Conservation (phyloP, 2,113 vertebrate genomes). For the Rana temporaria region DNA sequence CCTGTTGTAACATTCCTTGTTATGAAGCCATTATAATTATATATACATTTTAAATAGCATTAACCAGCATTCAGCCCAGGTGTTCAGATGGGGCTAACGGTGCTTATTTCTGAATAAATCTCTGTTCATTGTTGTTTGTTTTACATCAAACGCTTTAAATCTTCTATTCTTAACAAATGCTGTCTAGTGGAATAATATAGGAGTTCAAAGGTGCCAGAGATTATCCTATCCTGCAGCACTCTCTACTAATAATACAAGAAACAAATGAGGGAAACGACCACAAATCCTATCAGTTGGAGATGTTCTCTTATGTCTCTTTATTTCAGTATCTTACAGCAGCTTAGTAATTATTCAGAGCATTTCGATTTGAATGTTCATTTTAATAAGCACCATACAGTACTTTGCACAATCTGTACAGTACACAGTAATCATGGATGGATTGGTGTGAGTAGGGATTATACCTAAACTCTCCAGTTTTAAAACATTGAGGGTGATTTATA, state of each 20-base stretch:
- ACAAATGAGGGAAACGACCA: neutral
- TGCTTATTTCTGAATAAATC: neutral
- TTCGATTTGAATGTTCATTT: neutral
- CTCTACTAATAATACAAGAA: slow-evolving; percentile 7
- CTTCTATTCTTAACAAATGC: neutral
- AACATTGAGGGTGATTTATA: no score
- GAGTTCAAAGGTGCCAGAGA: neutral
- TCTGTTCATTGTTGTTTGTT: slow-evolving; percentile 41
- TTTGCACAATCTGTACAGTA: no score
- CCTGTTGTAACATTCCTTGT: neutral
- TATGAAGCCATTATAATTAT: neutral
- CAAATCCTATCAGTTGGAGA: slow-evolving; percentile 12
- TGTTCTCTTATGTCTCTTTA: neutral
- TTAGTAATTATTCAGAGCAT: neutral
- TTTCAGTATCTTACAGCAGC: neutral
- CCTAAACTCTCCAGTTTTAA: no score
- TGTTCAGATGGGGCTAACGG: neutral
- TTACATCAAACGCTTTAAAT: neutral
- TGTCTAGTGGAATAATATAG: slow-evolving; percentile 1
- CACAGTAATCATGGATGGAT: no score
- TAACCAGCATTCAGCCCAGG: neutral
- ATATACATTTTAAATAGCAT: neutral
- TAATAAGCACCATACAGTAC: no score
- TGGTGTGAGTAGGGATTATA: no score
- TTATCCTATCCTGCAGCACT: slow-evolving; percentile 38